phyloP scores from a whole-genome alignment of 2,888 invertebrate species.

The Anthoptus insignis region DNA sequence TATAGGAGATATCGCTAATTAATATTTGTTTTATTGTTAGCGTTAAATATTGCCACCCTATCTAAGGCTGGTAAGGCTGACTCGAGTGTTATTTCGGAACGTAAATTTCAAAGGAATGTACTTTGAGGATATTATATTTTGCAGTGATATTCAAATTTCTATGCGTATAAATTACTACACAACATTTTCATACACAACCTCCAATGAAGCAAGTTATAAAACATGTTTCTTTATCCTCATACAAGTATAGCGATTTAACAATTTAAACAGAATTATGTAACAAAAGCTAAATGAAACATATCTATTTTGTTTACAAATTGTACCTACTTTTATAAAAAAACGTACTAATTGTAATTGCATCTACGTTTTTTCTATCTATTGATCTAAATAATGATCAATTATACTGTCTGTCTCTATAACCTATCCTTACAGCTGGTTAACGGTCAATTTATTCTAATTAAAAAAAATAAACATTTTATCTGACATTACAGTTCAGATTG shows the following conservation, averaged over 20 bases:
- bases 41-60: no score
- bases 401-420: neutral
- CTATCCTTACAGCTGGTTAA: no score
- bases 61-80: no score
- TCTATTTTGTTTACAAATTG: neutral
- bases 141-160: no score
- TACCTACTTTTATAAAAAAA: constrained; percentile 4
- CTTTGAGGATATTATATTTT: no score
- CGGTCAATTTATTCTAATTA: no score
- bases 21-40: no score
- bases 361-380: neutral
- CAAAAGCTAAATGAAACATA: neutral
- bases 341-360: neutral
- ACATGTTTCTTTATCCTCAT: neutral
- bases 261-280: neutral
- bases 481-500: no score
- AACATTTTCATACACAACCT: neutral
- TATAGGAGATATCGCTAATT: no score
- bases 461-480: neutral
- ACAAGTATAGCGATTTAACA: neutral
- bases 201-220: neutral
- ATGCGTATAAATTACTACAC: no score
- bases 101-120: no score
- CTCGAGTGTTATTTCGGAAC: no score
- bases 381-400: neutral